Evolutionary conservation across 2,797 vertebrate species (phyloP), one percentile per base, ranked within the genome.

Genomic region (Leuciscus waleckii): DNA sequence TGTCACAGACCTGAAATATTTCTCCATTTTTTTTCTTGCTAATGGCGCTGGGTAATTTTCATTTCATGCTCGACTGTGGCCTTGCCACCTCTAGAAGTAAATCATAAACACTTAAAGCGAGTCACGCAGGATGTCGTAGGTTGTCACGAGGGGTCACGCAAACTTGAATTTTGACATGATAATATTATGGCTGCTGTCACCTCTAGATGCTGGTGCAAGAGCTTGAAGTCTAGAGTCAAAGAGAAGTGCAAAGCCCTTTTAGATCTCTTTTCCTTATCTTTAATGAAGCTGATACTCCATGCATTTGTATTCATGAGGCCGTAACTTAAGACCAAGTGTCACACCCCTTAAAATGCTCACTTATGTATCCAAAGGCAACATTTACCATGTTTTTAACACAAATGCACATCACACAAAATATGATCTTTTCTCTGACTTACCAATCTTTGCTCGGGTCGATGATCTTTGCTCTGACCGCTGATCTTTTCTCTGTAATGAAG

Each of bases 21-120:
- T 67, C 56, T 75, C 23, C 26, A 82, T 61, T 9, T 68, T 78
- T 88, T 49, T 77, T 65, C 85, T 88, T 73, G 65, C 85, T 80
- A 79, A 84, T 84, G 61, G 71, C 2, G 16, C 35, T 0, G 46
- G 56, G 73, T 83, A 68, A 84, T 77, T 84, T 69, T 78, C 63
- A 68, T 37, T 58, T 78, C 82, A 84, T 77, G n/a, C 63, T 84
- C 43, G 63, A 69, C 74, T 56, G 63, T 77, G 61, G 46, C 35
- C 73, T 54, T 17, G n/a, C 74, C n/a, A 7, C 35, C 63, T 32
- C 68, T n/a, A 32, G n/a, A 41, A 77, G 73, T 37, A 77, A 77
- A 77, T 84, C 61, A 69, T 68, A 68, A 69, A 41, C 63, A 68
- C 65, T 56, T 81, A 70, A 39, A 81, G 23, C 4, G 14, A 49